phyloP scores from a whole-genome alignment of 2,113 vertebrate genomes.

The Seriola rivoliana region DNA sequence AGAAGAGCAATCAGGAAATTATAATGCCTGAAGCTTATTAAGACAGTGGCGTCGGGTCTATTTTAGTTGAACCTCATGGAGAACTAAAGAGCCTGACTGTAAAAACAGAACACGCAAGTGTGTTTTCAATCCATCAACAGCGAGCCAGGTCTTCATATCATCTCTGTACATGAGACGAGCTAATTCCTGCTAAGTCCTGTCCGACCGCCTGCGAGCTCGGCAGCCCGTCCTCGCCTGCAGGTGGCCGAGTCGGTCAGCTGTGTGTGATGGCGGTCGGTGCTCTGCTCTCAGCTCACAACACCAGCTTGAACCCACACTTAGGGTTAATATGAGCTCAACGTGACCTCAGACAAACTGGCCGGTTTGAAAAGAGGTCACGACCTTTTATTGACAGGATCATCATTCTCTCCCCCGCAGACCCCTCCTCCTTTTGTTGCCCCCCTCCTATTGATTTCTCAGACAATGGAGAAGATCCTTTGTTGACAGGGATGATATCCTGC shows the following conservation, averaged over 20 bases:
- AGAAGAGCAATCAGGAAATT: constrained; percentile 41
- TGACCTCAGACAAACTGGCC: constrained; percentile 70
- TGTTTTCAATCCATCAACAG: constrained; percentile 3
- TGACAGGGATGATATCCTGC: constrained; percentile 60
- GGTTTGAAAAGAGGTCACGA: constrained; percentile 72
- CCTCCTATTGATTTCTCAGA: constrained; percentile 67
- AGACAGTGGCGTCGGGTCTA: constrained; percentile 12
- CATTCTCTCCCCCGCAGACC: constrained; percentile 67
- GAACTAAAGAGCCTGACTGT: not conserved
- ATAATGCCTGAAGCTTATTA: constrained; percentile 22
- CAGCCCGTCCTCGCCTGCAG: constrained; percentile 25
- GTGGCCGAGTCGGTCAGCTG: not conserved
- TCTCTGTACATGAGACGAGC: constrained; percentile 43
- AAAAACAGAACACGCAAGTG: constrained; percentile 5
- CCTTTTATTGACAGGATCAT: constrained; percentile 82
- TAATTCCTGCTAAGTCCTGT: constrained; percentile 64
- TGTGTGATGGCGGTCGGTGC: not conserved
- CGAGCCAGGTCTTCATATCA: constrained; percentile 33
- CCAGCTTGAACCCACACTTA: constrained; percentile 68
- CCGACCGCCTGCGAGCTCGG: constrained; percentile 55
- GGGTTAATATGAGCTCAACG: constrained; percentile 63
- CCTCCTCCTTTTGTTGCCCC: constrained; percentile 67
- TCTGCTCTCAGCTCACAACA: constrained; percentile 29
- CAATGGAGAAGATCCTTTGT: constrained; percentile 78
- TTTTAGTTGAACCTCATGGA: constrained; percentile 38